Conservation (phyloP, 2,888 invertebrate genomes). For the Nipponacmea schrenckii region DNA sequence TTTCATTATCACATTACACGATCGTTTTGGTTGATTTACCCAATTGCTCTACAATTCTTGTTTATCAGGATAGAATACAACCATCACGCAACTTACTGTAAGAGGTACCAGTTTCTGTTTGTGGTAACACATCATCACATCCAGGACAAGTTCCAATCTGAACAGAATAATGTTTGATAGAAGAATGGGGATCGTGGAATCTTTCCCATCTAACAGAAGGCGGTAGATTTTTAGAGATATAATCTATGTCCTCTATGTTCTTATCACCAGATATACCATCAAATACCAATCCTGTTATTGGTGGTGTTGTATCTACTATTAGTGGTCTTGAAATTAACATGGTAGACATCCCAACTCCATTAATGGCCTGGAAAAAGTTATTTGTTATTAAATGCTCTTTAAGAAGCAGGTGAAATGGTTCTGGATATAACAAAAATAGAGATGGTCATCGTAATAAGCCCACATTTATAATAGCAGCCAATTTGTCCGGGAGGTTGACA, state of each 20-base stretch:
- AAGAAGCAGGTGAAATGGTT: too few species aligned
- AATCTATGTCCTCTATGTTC: conserved; percentile 27
- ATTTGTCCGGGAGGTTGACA: too few species aligned
- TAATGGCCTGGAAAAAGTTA: conserved; percentile 7
- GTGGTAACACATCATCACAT: conserved; percentile 29
- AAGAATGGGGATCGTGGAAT: conserved; percentile 33
- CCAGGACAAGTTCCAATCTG: conserved; percentile 34
- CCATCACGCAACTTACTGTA: conserved; percentile 17
- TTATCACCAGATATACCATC: conserved; percentile 4
- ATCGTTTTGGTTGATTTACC: too few species aligned
- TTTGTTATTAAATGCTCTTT: too few species aligned
- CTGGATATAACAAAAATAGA: too few species aligned
- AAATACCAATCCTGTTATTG: conserved; percentile 14
- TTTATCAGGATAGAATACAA: background rate
- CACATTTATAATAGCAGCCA: too few species aligned
- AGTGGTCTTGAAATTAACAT: conserved; percentile 14
- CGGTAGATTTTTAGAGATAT: conserved; percentile 23
- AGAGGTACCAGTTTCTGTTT: conserved; percentile 25
- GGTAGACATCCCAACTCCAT: conserved; percentile 18
- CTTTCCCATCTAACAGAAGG: conserved; percentile 35
- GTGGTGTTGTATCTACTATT: conserved; percentile 18
- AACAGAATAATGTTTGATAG: conserved; percentile 36
- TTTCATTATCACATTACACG: too few species aligned
- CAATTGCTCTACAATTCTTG: too few species aligned
- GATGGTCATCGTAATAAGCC: too few species aligned